phyloP scores from a whole-genome alignment of 2,113 vertebrate species.

The Cervus canadensis region DNA sequence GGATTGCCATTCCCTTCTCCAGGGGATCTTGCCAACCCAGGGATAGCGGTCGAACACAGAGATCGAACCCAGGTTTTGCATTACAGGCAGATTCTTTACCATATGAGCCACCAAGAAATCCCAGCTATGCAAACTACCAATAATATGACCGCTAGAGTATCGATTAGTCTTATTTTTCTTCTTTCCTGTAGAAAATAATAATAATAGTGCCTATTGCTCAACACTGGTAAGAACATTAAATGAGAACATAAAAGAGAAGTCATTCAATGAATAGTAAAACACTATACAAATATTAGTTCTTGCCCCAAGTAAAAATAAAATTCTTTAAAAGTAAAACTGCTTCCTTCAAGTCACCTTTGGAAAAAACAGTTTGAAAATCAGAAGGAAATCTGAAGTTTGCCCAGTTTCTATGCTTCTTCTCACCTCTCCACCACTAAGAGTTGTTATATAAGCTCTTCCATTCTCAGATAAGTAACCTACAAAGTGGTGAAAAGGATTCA shows the following conservation, averaged over 20 bases:
- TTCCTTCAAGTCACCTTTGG: constrained; percentile 10
- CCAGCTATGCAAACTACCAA: not conserved
- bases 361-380: not conserved
- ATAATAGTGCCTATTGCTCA: not conserved
- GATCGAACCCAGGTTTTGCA: not conserved
- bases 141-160: not conserved
- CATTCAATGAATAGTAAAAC: not conserved
- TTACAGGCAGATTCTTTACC: not conserved
- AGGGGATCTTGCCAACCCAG: not conserved
- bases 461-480: not conserved
- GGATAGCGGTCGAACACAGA: rapidly evolving
- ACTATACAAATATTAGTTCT: not conserved
- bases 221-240: not conserved
- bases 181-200: not conserved
- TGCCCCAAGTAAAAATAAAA: not conserved
- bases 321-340: not conserved
- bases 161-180: not conserved
- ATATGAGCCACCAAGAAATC: not conserved
- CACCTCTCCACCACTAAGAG: not conserved
- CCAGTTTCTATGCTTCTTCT: not conserved
- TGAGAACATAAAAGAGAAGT: not conserved
- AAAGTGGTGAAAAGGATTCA: not conserved
- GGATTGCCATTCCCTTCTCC: not conserved
- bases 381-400: not conserved
- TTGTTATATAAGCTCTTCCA: not conserved